Conservation (phyloP, 2,888 invertebrate species). For the Brachyopa scutellaris region DNA sequence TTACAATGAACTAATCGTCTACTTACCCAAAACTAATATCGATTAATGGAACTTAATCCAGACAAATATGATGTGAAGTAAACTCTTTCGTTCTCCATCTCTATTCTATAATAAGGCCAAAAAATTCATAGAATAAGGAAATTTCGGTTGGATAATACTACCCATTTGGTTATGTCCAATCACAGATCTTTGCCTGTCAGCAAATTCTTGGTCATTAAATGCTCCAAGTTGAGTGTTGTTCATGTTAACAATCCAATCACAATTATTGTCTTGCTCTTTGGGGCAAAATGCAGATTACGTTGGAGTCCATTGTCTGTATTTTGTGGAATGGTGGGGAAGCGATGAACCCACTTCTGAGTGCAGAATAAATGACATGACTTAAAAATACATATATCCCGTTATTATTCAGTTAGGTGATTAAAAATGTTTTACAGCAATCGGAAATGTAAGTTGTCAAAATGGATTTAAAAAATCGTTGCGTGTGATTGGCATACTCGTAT, state of each 20-base stretch:
- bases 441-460: too few species aligned
- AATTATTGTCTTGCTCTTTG: conserved; percentile 39
- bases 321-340: neutral
- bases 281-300: neutral
- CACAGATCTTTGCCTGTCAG: conserved; percentile 54
- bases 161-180: conserved; percentile 32
- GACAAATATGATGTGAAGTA: neutral
- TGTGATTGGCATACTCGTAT: too few species aligned
- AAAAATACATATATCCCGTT: neutral
- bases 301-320: neutral
- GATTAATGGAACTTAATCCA: conserved; percentile 1
- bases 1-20: neutral
- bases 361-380: conserved; percentile 36
- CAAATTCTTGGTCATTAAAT: conserved; percentile 55
- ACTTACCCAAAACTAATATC: neutral
- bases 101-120: too few species aligned
- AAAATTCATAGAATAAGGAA: too few species aligned
- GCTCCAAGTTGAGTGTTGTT: conserved; percentile 50
- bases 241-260: conserved; percentile 55
- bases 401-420: conserved; percentile 16
- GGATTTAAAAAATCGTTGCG: too few species aligned
- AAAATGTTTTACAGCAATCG: neutral
- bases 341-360: conserved; percentile 25
- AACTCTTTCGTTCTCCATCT: too few species aligned
- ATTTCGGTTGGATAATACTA: too few species aligned